Percentiles rank a stretch among this genome's conserved stretches.
Conservation (phyloP, 1,140 invertebrate genomes). For the Ridgeia piscesae region DNA sequence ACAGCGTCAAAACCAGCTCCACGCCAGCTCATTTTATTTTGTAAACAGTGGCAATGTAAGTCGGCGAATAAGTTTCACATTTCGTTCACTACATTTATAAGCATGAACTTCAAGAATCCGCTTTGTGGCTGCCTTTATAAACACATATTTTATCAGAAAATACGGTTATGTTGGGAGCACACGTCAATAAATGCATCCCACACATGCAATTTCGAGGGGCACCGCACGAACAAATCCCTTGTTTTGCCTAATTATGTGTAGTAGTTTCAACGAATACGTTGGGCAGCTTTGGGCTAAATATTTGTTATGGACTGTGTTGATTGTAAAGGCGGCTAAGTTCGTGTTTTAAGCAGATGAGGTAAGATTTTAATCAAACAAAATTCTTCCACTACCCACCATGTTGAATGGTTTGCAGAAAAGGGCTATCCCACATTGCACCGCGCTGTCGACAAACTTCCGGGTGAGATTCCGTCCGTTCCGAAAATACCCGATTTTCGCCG, state of each 20-base stretch:
- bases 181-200: background rate
- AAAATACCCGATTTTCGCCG: background rate
- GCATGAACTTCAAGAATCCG: background rate
- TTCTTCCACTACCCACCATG: background rate
- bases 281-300: background rate
- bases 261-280: background rate
- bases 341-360: background rate
- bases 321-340: background rate
- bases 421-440: background rate
- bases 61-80: background rate
- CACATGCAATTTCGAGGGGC: background rate
- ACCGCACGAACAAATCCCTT: background rate
- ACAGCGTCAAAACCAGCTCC: background rate
- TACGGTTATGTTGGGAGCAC: background rate
- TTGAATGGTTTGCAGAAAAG: background rate
- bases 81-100: background rate
- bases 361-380: slow-evolving; percentile 2
- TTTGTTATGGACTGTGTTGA: background rate
- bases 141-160: background rate
- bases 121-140: background rate
- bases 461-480: background rate
- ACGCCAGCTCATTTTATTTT: background rate
- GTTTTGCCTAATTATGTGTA: background rate
- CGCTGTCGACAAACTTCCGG: background rate
- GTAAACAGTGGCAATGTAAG: background rate